Evolutionary conservation across 2,888 invertebrate genomes (phyloP).

Genomic region (Nomada flava): DNA sequence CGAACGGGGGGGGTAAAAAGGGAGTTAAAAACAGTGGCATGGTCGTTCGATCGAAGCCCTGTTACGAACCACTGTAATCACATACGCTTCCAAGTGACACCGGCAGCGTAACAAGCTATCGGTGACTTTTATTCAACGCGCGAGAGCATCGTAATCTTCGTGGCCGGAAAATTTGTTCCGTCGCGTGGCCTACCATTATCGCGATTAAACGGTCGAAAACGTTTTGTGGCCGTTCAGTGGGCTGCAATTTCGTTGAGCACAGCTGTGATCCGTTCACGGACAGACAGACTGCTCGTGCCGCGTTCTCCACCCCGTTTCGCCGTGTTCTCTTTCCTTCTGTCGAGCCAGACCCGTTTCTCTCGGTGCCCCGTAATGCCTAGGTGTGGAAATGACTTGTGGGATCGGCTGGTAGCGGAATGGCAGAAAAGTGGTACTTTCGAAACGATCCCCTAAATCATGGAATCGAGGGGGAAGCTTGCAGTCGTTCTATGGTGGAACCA

Average conservation of each 20-base stretch:
- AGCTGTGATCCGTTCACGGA: constrained; percentile 70
- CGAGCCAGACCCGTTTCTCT: constrained; percentile 50
- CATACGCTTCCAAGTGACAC: constrained; percentile 19
- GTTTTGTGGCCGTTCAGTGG: constrained; percentile 51
- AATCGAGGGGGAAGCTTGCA: constrained; percentile 59
- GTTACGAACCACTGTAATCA: constrained; percentile 36
- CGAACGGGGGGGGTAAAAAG: not conserved
- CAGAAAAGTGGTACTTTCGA: constrained; percentile 80
- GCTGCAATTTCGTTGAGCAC: constrained; percentile 71
- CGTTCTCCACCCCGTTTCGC: constrained; percentile 33
- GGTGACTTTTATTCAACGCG: constrained; percentile 34
- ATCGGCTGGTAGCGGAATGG: constrained; percentile 78
- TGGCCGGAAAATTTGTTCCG: constrained; percentile 68
- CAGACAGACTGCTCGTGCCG: constrained; percentile 73
- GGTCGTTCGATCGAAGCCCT: not conserved
- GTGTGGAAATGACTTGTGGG: constrained; percentile 84
- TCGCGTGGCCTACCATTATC: constrained; percentile 68
- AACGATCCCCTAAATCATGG: constrained; percentile 80
- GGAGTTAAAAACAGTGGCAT: constrained; percentile 22
- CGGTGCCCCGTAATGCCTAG: constrained; percentile 78
- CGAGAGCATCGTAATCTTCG: constrained; percentile 53
- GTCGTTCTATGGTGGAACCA: constrained; percentile 29
- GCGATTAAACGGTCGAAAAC: constrained; percentile 70
- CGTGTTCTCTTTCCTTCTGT: constrained; percentile 41
- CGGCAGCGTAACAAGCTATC: constrained; percentile 16